These are phyloP conservation scores for Thumatha senex DNA, from an alignment of 2,888 invertebrate genomes.

Conservation along the genomic window DNA sequence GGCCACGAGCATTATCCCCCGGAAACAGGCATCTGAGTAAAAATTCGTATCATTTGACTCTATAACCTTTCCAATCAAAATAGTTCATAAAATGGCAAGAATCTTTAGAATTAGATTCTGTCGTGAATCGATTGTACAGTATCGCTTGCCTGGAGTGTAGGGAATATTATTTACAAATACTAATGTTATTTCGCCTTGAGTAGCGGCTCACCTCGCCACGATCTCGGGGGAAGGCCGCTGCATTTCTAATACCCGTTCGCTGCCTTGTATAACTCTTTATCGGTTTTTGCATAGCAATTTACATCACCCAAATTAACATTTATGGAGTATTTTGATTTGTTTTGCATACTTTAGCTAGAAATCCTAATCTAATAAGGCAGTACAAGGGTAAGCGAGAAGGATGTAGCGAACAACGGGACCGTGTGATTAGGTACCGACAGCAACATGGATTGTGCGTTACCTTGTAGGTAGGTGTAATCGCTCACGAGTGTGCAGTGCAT, in stretches of 20 bases:
- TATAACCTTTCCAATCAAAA: too few species aligned
- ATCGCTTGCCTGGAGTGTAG: constrained; percentile 36
- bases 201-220: constrained; percentile 69
- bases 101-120: too few species aligned
- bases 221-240: constrained; percentile 67
- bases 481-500: constrained; percentile 59
- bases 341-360: not conserved
- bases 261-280: constrained; percentile 60
- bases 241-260: constrained; percentile 67
- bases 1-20: too few species aligned
- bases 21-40: too few species aligned
- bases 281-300: constrained; percentile 44
- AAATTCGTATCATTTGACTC: too few species aligned
- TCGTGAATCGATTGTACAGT: too few species aligned
- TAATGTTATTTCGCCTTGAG: constrained; percentile 68
- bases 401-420: constrained; percentile 17
- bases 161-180: constrained; percentile 66
- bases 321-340: too few species aligned
- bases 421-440: constrained; percentile 43
- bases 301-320: too few species aligned
- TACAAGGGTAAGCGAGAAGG: constrained; percentile 3
- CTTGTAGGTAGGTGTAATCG: constrained; percentile 65
- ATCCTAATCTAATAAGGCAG: not conserved
- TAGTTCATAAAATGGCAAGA: too few species aligned
- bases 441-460: constrained; percentile 54